phyloP scores from a whole-genome alignment of 2,888 invertebrate species.

The Catocala nupta region DNA sequence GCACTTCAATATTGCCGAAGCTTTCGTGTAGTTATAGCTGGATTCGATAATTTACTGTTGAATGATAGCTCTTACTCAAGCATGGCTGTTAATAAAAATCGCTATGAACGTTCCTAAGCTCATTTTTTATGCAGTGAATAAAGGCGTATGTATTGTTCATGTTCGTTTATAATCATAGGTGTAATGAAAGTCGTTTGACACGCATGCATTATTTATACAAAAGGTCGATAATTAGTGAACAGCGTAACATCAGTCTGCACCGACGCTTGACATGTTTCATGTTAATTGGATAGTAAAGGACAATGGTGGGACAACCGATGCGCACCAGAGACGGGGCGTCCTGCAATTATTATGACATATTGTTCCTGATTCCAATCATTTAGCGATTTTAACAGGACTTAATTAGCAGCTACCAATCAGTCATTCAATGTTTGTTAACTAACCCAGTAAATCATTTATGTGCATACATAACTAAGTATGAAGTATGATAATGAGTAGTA shows the following conservation, averaged over 20 bases:
- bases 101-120: too few relatives aligned
- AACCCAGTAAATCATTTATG: too few relatives aligned
- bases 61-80: too few relatives aligned
- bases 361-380: conserved; percentile 75
- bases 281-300: conserved; percentile 81
- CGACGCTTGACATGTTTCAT: conserved; percentile 80
- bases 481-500: too few relatives aligned
- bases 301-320: conserved; percentile 71
- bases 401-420: conserved; percentile 44
- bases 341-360: conserved; percentile 79
- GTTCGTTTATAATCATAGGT: conserved; percentile 7
- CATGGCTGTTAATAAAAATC: too few relatives aligned
- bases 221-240: conserved; percentile 76
- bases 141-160: neutral
- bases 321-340: conserved; percentile 60
- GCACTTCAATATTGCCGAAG: too few relatives aligned
- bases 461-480: too few relatives aligned
- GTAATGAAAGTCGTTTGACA: conserved; percentile 36
- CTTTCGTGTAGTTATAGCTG: too few relatives aligned
- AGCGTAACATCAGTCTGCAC: conserved; percentile 71
- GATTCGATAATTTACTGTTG: too few relatives aligned
- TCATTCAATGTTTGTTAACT: neutral
- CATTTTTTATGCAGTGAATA: too few relatives aligned
- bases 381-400: conserved; percentile 64
- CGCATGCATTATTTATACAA: conserved; percentile 57